These are phyloP conservation scores for Austrolebias charrua DNA, from an alignment of 2,797 vertebrate species.

Conservation along the genomic window DNA sequence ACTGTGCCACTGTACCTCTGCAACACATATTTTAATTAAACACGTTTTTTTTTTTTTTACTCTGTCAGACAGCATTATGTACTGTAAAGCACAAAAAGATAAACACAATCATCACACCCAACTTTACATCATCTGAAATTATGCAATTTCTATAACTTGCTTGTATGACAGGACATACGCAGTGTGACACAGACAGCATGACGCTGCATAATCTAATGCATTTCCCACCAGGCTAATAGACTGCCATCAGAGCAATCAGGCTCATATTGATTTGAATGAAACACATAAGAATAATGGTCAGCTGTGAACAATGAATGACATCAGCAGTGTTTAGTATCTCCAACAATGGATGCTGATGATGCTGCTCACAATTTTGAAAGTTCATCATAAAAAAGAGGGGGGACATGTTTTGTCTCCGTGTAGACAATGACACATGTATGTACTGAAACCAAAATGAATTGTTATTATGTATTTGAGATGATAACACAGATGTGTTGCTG, in stretches of 20 bases:
- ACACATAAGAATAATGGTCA: constrained; percentile 2
- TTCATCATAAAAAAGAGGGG: background rate
- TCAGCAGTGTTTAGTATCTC: constrained; percentile 5
- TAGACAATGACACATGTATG: background rate
- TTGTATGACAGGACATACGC: background rate
- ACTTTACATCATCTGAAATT: background rate
- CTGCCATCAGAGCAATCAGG: constrained; percentile 13
- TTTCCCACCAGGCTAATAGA: background rate
- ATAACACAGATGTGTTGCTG: too few species aligned
- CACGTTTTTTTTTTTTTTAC: too few species aligned
- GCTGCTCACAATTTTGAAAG: background rate
- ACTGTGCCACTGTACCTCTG: too few species aligned
- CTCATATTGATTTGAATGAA: constrained; percentile 14
- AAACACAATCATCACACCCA: background rate
- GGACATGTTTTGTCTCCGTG: background rate
- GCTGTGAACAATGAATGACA: constrained; percentile 12
- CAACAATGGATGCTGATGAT: constrained; percentile 17
- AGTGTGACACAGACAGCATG: background rate
- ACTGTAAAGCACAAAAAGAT: background rate
- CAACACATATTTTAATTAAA: too few species aligned
- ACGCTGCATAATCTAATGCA: background rate
- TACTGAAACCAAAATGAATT: too few species aligned
- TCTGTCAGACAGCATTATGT: too few species aligned
- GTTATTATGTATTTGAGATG: too few species aligned
- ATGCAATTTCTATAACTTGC: background rate